phyloP scores from a whole-genome alignment of 2,888 invertebrate species.

The Apamea sordens region DNA sequence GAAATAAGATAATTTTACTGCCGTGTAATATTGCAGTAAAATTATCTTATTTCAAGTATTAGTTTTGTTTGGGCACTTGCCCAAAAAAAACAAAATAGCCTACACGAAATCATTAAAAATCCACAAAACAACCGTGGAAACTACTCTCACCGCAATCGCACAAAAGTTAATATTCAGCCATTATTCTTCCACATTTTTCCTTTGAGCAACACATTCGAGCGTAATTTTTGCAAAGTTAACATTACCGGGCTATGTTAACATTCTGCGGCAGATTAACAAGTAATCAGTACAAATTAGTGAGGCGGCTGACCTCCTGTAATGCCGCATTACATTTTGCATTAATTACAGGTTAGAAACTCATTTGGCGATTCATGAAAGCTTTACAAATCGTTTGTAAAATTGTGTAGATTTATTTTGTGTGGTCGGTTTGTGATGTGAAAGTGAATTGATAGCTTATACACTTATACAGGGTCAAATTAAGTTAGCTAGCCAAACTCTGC shows the following conservation, averaged over 20 bases:
- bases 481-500: background rate
- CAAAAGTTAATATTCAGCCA: conserved; percentile 46
- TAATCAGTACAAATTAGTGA: conserved; percentile 71
- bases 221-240: conserved; percentile 59
- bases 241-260: conserved; percentile 57
- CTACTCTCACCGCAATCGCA: conserved; percentile 38
- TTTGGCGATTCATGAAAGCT: conserved; percentile 57
- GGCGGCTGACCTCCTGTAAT: conserved; percentile 68
- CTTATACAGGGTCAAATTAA: background rate
- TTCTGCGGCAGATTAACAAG: conserved; percentile 66
- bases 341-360: conserved; percentile 68
- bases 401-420: conserved; percentile 25
- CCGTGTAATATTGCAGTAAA: no score
- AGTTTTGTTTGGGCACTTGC: no score
- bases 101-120: background rate
- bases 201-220: conserved; percentile 46
- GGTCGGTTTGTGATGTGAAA: conserved; percentile 22
- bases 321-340: conserved; percentile 68
- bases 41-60: no score
- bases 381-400: conserved; percentile 56
- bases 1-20: background rate
- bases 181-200: conserved; percentile 59
- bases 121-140: conserved; percentile 16
- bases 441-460: background rate
- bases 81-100: background rate